Conservation (phyloP, 2,113 vertebrate genomes). For the Tachysurus vachellii region DNA sequence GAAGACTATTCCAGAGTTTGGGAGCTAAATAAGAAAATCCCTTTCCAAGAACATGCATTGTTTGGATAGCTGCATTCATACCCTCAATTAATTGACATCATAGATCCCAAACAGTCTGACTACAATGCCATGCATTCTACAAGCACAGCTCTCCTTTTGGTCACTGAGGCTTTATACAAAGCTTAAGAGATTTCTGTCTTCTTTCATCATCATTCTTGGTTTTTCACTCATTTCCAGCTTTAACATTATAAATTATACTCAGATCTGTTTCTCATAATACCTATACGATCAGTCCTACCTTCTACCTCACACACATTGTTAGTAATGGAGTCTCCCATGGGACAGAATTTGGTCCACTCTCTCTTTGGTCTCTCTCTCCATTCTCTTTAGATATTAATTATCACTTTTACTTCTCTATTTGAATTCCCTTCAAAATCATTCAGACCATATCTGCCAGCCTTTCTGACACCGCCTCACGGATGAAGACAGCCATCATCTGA, state of each 20-base stretch:
- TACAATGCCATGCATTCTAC: not conserved
- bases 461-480: not conserved
- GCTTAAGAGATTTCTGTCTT: not conserved
- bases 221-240: not conserved
- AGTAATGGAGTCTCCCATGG: not conserved
- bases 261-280: not conserved
- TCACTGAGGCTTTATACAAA: not conserved
- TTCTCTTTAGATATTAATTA: not conserved
- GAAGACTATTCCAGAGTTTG: too few relatives aligned
- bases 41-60: not conserved
- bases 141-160: not conserved
- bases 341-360: not conserved
- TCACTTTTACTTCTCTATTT: not conserved
- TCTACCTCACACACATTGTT: not conserved
- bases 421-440: not conserved
- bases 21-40: too few relatives aligned
- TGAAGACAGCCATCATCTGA: not conserved
- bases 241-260: not conserved
- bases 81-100: not conserved
- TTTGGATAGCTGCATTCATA: not conserved
- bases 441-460: not conserved
- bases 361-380: too few relatives aligned
- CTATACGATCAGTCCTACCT: not conserved
- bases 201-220: not conserved
- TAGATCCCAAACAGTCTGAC: not conserved